phyloP scores from a whole-genome alignment of 2,888 invertebrate genomes.

The Sthenelais limicola region DNA sequence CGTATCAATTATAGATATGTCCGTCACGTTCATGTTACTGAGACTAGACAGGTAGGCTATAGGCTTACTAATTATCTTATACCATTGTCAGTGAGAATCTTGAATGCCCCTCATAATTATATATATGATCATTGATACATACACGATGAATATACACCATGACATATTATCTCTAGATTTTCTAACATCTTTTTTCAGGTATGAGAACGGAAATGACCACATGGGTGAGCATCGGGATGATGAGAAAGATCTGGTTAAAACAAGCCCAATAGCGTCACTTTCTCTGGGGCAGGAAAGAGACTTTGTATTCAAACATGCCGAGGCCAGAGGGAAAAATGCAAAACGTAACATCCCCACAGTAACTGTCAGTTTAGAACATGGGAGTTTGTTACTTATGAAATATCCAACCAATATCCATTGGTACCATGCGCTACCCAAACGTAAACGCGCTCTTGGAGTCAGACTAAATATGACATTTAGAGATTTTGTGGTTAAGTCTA shows the following conservation, averaged over 20 bases:
- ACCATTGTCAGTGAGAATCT: no score
- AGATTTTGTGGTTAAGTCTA: slow-evolving; percentile 42
- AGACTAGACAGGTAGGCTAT: no score
- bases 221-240: slow-evolving; percentile 83
- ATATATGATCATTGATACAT: no score
- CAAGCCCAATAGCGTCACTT: slow-evolving; percentile 80
- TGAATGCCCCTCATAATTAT: no score
- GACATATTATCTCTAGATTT: no score
- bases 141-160: neutral
- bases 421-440: slow-evolving; percentile 80
- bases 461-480: slow-evolving; percentile 81
- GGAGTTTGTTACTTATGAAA: slow-evolving; percentile 81
- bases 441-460: slow-evolving; percentile 76
- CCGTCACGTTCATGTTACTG: no score
- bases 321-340: slow-evolving; percentile 61
- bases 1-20: no score
- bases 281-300: slow-evolving; percentile 79
- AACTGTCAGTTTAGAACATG: slow-evolving; percentile 78
- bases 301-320: slow-evolving; percentile 78
- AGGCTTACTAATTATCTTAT: no score
- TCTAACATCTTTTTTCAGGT: slow-evolving; percentile 76
- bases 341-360: slow-evolving; percentile 69
- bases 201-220: slow-evolving; percentile 79
- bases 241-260: slow-evolving; percentile 79
- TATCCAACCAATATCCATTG: slow-evolving; percentile 81